These are phyloP conservation scores for Conus canariensis DNA, from an alignment of 2,888 invertebrate species.

Conservation along the genomic window DNA sequence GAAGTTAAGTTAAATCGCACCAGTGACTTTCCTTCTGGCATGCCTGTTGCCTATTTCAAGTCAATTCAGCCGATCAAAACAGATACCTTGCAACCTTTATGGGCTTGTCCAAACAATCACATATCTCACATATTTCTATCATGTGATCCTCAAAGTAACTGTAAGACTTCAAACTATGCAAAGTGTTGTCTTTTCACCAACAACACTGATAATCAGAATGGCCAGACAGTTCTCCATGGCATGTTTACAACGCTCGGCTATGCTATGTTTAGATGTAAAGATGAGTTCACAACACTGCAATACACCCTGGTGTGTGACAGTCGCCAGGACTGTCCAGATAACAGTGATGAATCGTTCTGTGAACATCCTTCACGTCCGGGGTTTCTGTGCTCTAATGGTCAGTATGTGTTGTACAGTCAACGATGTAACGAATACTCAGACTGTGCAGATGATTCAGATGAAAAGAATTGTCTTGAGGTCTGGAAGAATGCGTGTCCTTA, in stretches of 20 bases:
- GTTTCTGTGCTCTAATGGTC: not conserved
- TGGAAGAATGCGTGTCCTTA: not conserved
- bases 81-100: not conserved
- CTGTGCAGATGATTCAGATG: too few species aligned
- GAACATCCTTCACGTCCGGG: not conserved
- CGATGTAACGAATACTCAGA: not conserved
- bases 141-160: not conserved
- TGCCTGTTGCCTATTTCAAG: not conserved
- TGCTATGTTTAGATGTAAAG: not conserved
- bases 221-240: not conserved
- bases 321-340: not conserved
- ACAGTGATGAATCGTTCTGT: conserved; percentile 17
- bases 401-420: not conserved
- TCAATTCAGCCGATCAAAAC: not conserved
- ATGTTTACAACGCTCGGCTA: not conserved
- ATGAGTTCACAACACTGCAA: not conserved
- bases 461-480: too few species aligned
- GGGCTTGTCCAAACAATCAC: not conserved
- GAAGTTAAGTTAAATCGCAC: not conserved
- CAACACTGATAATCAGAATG: not conserved
- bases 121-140: not conserved
- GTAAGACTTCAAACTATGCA: not conserved
- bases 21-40: not conserved
- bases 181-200: not conserved
- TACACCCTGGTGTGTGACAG: not conserved